These are phyloP conservation scores for Halcyon badia DNA, from an alignment of 2,797 vertebrate genomes.

Conservation along the genomic window DNA sequence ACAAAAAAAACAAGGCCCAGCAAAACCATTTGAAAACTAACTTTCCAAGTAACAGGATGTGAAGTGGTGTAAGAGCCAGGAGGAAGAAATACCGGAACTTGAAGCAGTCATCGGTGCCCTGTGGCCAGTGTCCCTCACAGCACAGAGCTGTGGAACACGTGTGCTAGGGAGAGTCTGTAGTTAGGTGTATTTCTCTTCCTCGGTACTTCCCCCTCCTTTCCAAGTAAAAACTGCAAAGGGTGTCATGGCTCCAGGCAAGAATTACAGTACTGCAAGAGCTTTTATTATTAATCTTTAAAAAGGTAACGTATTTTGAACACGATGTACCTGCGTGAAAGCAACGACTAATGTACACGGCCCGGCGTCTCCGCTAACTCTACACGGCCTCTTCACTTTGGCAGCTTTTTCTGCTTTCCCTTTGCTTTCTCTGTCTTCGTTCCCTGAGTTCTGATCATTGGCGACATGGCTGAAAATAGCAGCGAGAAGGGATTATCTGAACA, in stretches of 20 bases:
- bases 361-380: not conserved
- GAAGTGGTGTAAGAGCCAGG: not conserved
- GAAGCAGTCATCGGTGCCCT: not conserved
- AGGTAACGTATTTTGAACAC: not conserved
- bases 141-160: not conserved
- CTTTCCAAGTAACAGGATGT: not conserved
- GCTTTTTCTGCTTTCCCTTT: constrained; percentile 72
- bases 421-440: constrained; percentile 74
- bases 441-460: constrained; percentile 72
- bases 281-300: constrained; percentile 68
- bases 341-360: not conserved
- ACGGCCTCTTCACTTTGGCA: constrained; percentile 40
- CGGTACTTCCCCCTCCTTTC: not conserved
- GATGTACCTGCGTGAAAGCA: not conserved
- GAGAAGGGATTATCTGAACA: constrained; percentile 14
- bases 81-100: not conserved
- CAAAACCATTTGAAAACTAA: not conserved
- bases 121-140: not conserved
- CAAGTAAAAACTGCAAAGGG: not conserved
- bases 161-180: not conserved
- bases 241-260: constrained; percentile 5
- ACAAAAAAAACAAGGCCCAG: not conserved
- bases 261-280: not conserved
- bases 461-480: constrained; percentile 78
- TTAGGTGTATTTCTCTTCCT: not conserved